Percentiles rank a stretch among this genome's conserved stretches.
These are phyloP conservation scores for Leptopilina myrica DNA, from an alignment of 2,888 invertebrate species.

Conservation along the genomic window DNA sequence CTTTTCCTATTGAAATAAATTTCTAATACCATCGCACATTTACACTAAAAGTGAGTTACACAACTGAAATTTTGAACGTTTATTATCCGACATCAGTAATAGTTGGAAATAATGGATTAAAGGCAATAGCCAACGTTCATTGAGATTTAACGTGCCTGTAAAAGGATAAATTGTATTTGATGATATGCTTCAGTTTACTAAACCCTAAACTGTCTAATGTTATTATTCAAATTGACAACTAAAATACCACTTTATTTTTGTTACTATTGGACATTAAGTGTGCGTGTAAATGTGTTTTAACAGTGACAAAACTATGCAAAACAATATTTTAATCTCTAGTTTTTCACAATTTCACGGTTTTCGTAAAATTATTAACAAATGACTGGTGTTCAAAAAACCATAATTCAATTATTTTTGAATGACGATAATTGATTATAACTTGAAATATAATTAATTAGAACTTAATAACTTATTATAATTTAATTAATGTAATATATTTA, in stretches of 20 bases:
- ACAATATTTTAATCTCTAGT: no score
- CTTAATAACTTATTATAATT: no score
- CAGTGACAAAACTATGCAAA: no score
- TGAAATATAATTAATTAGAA: no score
- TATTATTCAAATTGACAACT: slow-evolving; percentile 4
- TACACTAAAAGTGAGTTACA: background rate
- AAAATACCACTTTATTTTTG: background rate
- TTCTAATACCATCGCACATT: background rate
- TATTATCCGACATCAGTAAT: background rate
- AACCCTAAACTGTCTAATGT: slow-evolving; percentile 6
- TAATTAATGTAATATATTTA: no score
- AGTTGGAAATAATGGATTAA: slow-evolving; percentile 21
- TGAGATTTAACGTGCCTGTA: slow-evolving; percentile 20
- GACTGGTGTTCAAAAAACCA: no score
- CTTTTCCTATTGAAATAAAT: background rate
- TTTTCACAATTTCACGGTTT: no score
- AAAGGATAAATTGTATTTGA: slow-evolving; percentile 14
- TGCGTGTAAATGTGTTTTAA: no score
- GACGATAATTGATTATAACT: no score
- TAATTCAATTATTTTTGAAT: no score
- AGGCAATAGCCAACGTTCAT: slow-evolving; percentile 24
- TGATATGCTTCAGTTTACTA: background rate
- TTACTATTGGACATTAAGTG: no score
- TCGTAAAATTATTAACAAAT: no score
- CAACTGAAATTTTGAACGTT: slow-evolving; percentile 2